These are phyloP conservation scores for Clunio marinus DNA, from an alignment of 2,888 invertebrate species.

Conservation along the genomic window DNA sequence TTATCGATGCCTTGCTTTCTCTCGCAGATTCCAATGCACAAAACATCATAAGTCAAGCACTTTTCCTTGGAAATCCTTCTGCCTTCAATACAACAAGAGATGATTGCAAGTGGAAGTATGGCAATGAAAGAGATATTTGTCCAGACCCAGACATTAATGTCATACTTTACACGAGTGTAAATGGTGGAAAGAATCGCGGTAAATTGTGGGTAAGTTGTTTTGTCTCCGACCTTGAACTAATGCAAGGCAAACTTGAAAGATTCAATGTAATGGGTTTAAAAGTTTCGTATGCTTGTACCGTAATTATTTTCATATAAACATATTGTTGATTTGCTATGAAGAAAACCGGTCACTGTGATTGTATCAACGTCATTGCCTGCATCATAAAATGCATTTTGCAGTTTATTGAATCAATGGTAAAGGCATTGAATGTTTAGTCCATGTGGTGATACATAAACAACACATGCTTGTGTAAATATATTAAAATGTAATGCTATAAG, in stretches of 20 bases:
- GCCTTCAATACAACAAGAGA: slow-evolving; percentile 60
- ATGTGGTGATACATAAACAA: too few relatives aligned
- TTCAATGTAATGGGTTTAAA: not conserved
- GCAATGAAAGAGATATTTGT: slow-evolving; percentile 61
- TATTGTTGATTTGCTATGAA: not conserved
- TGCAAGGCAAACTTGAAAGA: slow-evolving; percentile 13
- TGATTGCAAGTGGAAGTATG: slow-evolving; percentile 66
- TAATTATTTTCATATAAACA: not conserved
- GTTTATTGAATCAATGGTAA: too few relatives aligned
- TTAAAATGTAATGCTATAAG: too few relatives aligned
- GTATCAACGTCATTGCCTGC: too few relatives aligned
- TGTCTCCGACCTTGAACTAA: too few relatives aligned
- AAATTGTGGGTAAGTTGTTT: slow-evolving; percentile 53
- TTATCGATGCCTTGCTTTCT: not conserved
- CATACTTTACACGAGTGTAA: slow-evolving; percentile 61
- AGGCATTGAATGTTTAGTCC: too few relatives aligned
- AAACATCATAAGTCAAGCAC: slow-evolving; percentile 51
- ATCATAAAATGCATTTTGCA: too few relatives aligned
- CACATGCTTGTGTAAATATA: too few relatives aligned
- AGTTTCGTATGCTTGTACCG: not conserved
- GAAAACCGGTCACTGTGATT: too few relatives aligned
- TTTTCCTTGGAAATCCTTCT: slow-evolving; percentile 58
- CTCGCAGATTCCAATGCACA: slow-evolving; percentile 40
- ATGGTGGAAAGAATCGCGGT: slow-evolving; percentile 53
- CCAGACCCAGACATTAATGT: slow-evolving; percentile 66